These are phyloP conservation scores for Oithona nana DNA, from an alignment of 2,888 invertebrate genomes.

Conservation along the genomic window DNA sequence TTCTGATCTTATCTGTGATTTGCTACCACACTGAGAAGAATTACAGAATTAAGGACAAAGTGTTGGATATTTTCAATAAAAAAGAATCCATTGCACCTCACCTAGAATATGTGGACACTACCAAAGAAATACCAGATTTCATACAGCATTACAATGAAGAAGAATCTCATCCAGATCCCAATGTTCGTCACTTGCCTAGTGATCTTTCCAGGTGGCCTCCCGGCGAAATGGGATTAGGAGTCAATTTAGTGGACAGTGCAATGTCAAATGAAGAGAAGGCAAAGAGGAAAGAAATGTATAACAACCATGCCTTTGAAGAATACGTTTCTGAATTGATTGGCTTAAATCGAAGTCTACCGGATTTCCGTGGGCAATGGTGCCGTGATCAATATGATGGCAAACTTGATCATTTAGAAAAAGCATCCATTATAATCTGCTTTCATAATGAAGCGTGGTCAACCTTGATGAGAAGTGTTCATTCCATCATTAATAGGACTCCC, in stretches of 20 bases:
- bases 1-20: no score
- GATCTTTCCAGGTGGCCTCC: constrained; percentile 6
- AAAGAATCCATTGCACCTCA: neutral
- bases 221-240: constrained; percentile 11
- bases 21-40: no score
- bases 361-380: constrained; percentile 14
- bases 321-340: constrained; percentile 15
- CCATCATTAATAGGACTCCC: constrained; percentile 6
- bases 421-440: constrained; percentile 8
- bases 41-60: no score
- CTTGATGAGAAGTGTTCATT: neutral
- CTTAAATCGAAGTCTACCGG: constrained; percentile 13
- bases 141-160: neutral
- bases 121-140: neutral
- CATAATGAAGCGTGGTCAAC: constrained; percentile 14
- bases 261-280: neutral
- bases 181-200: neutral
- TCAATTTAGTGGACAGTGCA: neutral
- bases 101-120: neutral
- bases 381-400: neutral
- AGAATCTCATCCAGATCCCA: neutral
- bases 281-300: constrained; percentile 10
- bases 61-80: neutral
- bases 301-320: constrained; percentile 12
- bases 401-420: neutral